Evolutionary conservation across 1,140 invertebrate species (phyloP), one percentile per base, ranked within the genome.

Genomic region (Calephelis nemesis): DNA sequence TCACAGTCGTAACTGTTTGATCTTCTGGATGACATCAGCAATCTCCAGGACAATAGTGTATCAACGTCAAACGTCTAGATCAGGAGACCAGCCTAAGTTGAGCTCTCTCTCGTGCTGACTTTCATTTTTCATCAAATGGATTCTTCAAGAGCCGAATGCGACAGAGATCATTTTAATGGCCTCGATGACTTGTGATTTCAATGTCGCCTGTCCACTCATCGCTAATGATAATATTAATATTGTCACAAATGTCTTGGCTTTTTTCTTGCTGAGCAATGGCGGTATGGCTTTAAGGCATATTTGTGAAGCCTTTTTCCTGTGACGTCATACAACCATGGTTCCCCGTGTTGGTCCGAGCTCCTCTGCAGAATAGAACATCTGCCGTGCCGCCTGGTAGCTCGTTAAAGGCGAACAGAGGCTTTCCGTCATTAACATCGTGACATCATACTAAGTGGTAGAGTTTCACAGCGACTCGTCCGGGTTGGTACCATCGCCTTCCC

Each of bases 171-270:
- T 11, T 7, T 47, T 8, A 7, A 40, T 52, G 82, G 83, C 80
- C 77, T 69, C 71, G 63, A 81, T 91, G 88, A 91, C 87, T 87
- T 54, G 88, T 78, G 62, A 69, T 82, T 85, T 77, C 72, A 79
- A 70, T 88, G 87, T 89, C 85, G 83, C 81, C 81, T 84, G 75
- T 81, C 82, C 85, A 88, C 87, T 88, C 87, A 83, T 80, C 78
- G 77, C 75, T 87, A 91, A 91, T 89, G 85, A 89, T 86, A 88
- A 89, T 87, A 89, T 89, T 89, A 83, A 87, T 88, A 78, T 63
- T 63, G 40, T 13, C 39, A 47, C 6, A 63, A 63, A 63, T 63
- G 47, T 39, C 11, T 12, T 39, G 8, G 52, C 30, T 30, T 58
- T 39, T 30, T 30, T 9, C 19, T 84, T 74, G 65, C 47, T 70